These are phyloP conservation scores for Phyllostomus discolor DNA, from an alignment of 2,113 vertebrate genomes.

Conservation along the genomic window DNA sequence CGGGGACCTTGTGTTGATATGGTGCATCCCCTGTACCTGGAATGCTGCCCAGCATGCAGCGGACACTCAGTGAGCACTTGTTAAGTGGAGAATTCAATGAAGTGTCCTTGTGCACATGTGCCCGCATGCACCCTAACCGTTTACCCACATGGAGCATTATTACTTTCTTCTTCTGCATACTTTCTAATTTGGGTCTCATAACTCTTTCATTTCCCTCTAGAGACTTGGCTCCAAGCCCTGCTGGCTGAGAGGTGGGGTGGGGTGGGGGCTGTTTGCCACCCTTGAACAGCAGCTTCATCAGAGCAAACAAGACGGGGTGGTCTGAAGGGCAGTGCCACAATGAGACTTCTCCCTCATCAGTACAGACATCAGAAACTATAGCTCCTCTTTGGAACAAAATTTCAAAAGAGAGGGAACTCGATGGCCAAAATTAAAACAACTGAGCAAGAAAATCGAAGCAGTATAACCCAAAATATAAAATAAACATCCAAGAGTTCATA, in stretches of 20 bases:
- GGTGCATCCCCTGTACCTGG: neutral
- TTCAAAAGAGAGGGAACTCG: neutral
- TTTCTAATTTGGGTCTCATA: constrained; percentile 12
- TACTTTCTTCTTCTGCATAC: neutral
- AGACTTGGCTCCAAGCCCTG: neutral
- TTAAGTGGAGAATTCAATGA: neutral
- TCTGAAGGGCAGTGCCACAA: neutral
- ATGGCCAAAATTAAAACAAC: neutral
- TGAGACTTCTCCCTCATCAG: neutral
- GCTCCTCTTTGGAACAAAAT: neutral
- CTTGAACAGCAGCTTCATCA: neutral
- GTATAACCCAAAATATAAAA: neutral
- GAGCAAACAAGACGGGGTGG: neutral
- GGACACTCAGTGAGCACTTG: neutral
- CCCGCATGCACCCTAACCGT: neutral
- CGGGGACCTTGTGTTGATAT: neutral
- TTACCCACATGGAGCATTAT: neutral
- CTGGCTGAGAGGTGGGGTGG: neutral
- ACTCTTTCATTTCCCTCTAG: constrained; percentile 18
- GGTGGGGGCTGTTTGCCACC: neutral
- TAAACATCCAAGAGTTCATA: neutral
- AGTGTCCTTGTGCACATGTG: neutral
- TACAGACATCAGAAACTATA: neutral
- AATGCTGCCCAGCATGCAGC: neutral
- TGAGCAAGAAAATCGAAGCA: neutral